Base-by-base conservation (phyloP, 2,113 vertebrate species). In the Turnix velox region DNA sequence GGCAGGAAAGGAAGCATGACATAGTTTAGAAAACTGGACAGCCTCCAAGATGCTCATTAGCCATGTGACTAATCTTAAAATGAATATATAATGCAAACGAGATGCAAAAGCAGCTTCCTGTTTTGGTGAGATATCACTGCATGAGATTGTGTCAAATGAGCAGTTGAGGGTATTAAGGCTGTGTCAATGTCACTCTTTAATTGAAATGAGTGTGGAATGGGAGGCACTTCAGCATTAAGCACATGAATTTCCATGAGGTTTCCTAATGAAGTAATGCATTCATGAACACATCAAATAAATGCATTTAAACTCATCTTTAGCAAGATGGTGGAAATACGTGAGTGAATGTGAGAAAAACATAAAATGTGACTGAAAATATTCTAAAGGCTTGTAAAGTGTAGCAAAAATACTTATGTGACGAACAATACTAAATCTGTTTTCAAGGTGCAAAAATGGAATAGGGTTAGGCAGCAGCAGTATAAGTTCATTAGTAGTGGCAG, bases 201-300 rank as follows among this genome's bases (percentile, higher is more conserved):
- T 96, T 97, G 93, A 95, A 97, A 97, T 94, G 93, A 78, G 88
- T 83, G 87, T 96, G 78, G 58, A 33, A 89, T 88, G 84, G 94
- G 80, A 97, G 90, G 93, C 84, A 84, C 84, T 96, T 95, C 84
- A 95, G 89, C 94, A 95, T 96, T 95, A 96, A 97, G 91, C 82
- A 84, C 88, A 97, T 92, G 91, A 97, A 97, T 97, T 98, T 98
- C 94, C 93, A 97, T 97, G 96, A 97, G 80, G 89, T 91, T 95
- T 96, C 88, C 37, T 75, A 72, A 94, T 2, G 13, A 89, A 94
- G 86, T 94, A 95, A 75, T 87, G 52, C n/a, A 78, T 95, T 87
- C 63, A 90, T 39, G 92, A 86, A 68, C 92, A 59, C 79, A 94
- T 78, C 87, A 91, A 90, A 95, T 84, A 67, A 92, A 95, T 49